phyloP scores from a whole-genome alignment of 1,140 invertebrate species.

The Diploscapter pachys region DNA sequence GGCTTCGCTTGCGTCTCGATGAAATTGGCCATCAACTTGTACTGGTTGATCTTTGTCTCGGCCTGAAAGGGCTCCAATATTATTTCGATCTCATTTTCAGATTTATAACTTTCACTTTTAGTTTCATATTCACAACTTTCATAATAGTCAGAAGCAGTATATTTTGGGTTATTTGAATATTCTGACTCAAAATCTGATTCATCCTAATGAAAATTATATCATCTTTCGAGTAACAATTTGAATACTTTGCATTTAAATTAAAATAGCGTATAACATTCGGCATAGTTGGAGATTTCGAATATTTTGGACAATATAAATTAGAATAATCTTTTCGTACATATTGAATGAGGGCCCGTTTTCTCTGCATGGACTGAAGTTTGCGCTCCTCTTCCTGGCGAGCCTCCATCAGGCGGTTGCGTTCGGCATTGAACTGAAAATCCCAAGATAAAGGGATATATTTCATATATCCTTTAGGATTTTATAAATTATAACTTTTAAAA shows the following conservation, averaged over 20 bases:
- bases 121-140: background rate
- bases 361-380: background rate
- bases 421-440: no score
- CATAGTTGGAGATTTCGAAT: background rate
- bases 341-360: background rate
- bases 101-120: background rate
- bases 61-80: slow-evolving; percentile 2
- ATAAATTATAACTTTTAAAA: no score
- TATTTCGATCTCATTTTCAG: background rate
- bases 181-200: no score
- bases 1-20: slow-evolving; percentile 16
- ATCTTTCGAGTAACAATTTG: no score
- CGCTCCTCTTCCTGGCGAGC: no score
- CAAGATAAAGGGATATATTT: no score
- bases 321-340: slow-evolving; percentile 6
- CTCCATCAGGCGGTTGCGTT: no score
- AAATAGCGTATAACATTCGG: no score
- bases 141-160: background rate
- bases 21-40: slow-evolving; percentile 11
- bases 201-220: no score
- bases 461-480: no score
- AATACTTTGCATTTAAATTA: no score
- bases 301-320: background rate
- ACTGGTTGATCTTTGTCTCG: slow-evolving; percentile 15
- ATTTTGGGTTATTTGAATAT: background rate